Percentiles rank a stretch among this genome's conserved stretches.
phyloP scores from a whole-genome alignment of 2,888 invertebrate species.

The Cerastis leucographa region DNA sequence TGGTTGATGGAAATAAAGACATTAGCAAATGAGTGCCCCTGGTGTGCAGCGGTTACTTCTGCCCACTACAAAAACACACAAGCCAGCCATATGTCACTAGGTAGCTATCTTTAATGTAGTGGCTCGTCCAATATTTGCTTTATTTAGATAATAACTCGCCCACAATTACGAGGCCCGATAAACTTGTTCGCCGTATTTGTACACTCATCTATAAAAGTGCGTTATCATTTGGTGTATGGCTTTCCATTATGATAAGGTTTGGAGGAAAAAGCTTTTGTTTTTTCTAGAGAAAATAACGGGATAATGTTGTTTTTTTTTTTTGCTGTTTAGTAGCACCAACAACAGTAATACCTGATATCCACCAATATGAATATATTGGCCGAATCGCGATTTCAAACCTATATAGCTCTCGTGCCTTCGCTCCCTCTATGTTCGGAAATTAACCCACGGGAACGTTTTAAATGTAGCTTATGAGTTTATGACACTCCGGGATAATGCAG shows the following conservation, averaged over 20 bases:
- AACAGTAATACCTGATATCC: background rate
- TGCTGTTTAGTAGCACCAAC: background rate
- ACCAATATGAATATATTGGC: too few relatives aligned
- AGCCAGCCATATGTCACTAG: slow-evolving; percentile 64
- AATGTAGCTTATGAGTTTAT: too few relatives aligned
- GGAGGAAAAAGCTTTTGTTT: slow-evolving; percentile 38
- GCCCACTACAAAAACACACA: slow-evolving; percentile 1
- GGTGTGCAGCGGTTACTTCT: background rate
- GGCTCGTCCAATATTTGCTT: slow-evolving; percentile 67
- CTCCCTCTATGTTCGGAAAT: too few relatives aligned
- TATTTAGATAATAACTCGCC: slow-evolving; percentile 60
- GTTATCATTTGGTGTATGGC: slow-evolving; percentile 55
- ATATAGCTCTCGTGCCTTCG: too few relatives aligned
- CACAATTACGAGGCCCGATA: slow-evolving; percentile 66
- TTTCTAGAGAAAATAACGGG: slow-evolving; percentile 25
- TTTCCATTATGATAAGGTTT: slow-evolving; percentile 58
- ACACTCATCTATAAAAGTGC: slow-evolving; percentile 61
- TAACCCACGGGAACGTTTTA: too few relatives aligned
- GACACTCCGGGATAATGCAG: too few relatives aligned
- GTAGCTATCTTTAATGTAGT: slow-evolving; percentile 69
- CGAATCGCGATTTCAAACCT: background rate
- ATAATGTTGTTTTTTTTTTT: background rate
- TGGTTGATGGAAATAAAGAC: too few relatives aligned
- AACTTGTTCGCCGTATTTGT: slow-evolving; percentile 63
- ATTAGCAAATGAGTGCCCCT: background rate